phyloP scores from a whole-genome alignment of 2,888 invertebrate genomes.

The Pteria penguin region DNA sequence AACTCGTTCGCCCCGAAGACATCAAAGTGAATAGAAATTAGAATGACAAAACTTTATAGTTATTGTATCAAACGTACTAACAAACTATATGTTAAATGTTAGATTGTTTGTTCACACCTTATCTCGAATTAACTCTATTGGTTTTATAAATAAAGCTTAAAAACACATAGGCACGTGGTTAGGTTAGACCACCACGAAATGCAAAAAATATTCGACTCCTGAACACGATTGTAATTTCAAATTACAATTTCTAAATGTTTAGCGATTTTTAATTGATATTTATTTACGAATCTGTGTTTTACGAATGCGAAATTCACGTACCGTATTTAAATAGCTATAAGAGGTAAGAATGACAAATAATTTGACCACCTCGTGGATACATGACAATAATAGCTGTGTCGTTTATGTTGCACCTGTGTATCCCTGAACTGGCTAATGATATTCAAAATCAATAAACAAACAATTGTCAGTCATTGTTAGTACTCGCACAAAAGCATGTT shows the following conservation, averaged over 20 bases:
- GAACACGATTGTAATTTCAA: neutral
- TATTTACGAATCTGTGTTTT: neutral
- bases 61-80: no score
- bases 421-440: neutral
- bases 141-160: neutral
- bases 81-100: no score
- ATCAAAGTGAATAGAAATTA: no score
- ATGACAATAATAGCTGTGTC: neutral
- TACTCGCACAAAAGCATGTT: neutral
- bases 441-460: neutral
- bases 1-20: no score
- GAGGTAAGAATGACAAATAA: neutral
- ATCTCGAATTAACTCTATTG: no score
- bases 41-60: no score
- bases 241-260: neutral
- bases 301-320: neutral
- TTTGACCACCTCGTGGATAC: neutral
- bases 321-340: neutral
- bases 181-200: neutral
- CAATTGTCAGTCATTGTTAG: neutral
- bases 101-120: no score
- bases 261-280: neutral
- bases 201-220: no score
- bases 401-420: neutral
- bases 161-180: neutral